These are phyloP conservation scores for Macrobrachium rosenbergii DNA, from an alignment of 1,140 invertebrate species.

Conservation along the genomic window DNA sequence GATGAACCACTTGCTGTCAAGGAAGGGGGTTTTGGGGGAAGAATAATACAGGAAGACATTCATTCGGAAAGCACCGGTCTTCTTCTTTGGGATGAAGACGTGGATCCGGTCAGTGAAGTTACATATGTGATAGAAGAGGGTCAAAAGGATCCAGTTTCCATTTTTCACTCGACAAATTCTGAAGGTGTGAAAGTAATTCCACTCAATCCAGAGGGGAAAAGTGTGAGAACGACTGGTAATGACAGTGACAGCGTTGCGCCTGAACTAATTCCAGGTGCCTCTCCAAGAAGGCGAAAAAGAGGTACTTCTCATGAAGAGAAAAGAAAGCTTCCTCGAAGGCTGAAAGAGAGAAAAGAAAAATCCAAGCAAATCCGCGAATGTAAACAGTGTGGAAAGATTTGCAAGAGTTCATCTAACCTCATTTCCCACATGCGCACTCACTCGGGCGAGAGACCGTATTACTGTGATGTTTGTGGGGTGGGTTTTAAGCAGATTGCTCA, in stretches of 20 bases:
- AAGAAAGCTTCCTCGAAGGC: background rate
- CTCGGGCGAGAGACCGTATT: constrained; percentile 53
- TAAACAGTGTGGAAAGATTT: constrained; percentile 41
- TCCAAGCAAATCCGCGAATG: constrained; percentile 19
- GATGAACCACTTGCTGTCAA: background rate
- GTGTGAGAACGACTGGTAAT: background rate
- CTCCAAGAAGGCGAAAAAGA: too few relatives aligned
- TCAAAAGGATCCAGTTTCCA: constrained; percentile 1
- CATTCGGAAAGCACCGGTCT: constrained; percentile 27
- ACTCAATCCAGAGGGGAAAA: constrained; percentile 14
- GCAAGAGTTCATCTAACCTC: constrained; percentile 51
- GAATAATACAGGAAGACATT: constrained; percentile 18
- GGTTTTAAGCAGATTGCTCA: constrained; percentile 52
- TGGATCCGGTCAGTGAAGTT: constrained; percentile 7
- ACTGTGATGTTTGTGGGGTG: constrained; percentile 28
- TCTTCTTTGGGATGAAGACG: constrained; percentile 40
- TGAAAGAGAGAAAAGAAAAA: constrained; percentile 23
- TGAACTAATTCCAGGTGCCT: too few relatives aligned
- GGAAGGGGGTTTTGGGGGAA: background rate
- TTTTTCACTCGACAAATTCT: background rate
- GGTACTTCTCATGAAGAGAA: too few relatives aligned
- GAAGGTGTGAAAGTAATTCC: background rate
- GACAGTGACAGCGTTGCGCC: too few relatives aligned
- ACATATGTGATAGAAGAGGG: constrained; percentile 48
- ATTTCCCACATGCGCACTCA: constrained; percentile 45